phyloP scores from a whole-genome alignment of 2,797 vertebrate species.

The Karalla daura region DNA sequence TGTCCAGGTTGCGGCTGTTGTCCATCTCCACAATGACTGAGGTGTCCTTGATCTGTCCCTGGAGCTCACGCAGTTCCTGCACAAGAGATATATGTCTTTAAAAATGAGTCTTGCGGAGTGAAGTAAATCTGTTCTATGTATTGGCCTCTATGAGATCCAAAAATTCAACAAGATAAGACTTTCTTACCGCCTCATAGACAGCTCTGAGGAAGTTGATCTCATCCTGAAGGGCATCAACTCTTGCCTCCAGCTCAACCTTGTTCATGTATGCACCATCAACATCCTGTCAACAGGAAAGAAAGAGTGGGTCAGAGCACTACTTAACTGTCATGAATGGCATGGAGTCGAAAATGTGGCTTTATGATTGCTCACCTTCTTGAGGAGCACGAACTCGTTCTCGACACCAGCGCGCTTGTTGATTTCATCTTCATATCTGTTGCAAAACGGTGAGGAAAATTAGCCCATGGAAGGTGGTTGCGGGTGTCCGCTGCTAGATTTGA shows the following conservation, averaged over 20 bases:
- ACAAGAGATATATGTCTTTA: constrained; percentile 5
- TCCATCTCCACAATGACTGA: constrained; percentile 91
- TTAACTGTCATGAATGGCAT: not conserved
- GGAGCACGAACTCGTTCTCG: constrained; percentile 95
- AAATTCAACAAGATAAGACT: too few species aligned
- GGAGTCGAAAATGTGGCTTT: not conserved
- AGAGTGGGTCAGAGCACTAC: not conserved
- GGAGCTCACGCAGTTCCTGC: constrained; percentile 89
- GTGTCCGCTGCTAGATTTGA: not conserved
- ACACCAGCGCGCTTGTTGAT: constrained; percentile 92
- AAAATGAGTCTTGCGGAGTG: too few species aligned
- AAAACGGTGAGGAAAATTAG: constrained; percentile 13
- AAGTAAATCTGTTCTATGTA: too few species aligned
- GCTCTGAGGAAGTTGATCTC: constrained; percentile 91
- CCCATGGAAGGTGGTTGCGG: not conserved
- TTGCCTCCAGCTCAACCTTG: constrained; percentile 91
- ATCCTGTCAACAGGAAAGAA: constrained; percentile 80
- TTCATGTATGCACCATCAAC: constrained; percentile 90
- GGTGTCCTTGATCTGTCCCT: constrained; percentile 90
- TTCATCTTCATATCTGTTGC: constrained; percentile 93
- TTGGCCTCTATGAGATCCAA: too few species aligned
- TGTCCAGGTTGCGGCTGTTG: constrained; percentile 89
- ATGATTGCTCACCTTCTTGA: constrained; percentile 89
- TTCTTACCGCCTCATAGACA: constrained; percentile 88
- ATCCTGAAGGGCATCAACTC: constrained; percentile 87